Evolutionary conservation across 2,113 vertebrate species (phyloP), one percentile per base, ranked within the genome.

Genomic region (Phaethornis superciliosus): DNA sequence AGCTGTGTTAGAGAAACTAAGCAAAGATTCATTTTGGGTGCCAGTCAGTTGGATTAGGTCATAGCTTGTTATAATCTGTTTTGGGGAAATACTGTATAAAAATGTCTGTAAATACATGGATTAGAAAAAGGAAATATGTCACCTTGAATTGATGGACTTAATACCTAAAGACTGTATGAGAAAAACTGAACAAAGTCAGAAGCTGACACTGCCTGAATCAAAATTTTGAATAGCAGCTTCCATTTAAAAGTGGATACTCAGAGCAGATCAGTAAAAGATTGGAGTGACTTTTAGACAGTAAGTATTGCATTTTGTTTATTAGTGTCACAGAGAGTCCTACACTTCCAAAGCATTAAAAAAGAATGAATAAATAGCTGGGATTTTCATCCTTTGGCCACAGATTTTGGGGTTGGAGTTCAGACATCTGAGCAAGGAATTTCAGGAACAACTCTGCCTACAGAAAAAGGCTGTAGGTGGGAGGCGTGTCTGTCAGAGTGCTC

Each of bases 11-110:
- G 99, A 99, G 88, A 98, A 97, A 86, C 96, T 99, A 56, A 98
- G 96, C 91, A 98, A 83, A 81, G 98, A 99, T 89, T 93, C 98
- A 3, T 98, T 98, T 90, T 99, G 99, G 99, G 98, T 99, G 69
- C 99, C 99, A 49, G 90, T 98, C 67, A 98, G 55, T 95, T 99
- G 99, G 99, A 97, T 99, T 62, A 98, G 98, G 91, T 97, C 97
- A 92, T 99, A 97, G 90, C 85, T 80, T 52, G 44, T 51, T 67
- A 20, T 7, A 5, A 10, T n/a, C 40, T 63, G 37, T 82, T 77
- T 51, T 54, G 90, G 58, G 60, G 46, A 76, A 77, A 75, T 46
- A 58, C 7, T 76, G 72, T 91, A 58, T 74, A 79, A 78, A 93
- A 87, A 35, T 47, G 15, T 70, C 23, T 96, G 89, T 96, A 95